Percentiles rank a stretch among this genome's conserved stretches.
phyloP scores from a whole-genome alignment of 1,140 invertebrate genomes.

The Drosophila watanabei region DNA sequence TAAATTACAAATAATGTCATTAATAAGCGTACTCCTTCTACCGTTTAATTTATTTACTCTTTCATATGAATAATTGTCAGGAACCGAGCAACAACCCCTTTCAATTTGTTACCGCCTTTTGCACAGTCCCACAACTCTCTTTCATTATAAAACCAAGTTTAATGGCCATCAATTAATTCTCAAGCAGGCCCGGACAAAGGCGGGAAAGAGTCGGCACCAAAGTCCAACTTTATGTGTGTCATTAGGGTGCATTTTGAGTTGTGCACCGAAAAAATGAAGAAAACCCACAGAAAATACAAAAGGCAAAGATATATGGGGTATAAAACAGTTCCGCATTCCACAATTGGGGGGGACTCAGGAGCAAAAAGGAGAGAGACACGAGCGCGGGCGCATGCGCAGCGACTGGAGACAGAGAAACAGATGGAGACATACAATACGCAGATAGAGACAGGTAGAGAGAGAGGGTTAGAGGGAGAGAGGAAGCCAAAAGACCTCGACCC shows the following conservation, averaged over 20 bases:
- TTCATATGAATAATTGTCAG: constrained; percentile 4
- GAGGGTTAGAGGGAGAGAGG: neutral
- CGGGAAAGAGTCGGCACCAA: neutral
- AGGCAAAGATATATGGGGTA: constrained; percentile 26
- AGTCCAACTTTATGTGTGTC: constrained; percentile 48
- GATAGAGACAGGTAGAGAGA: constrained; percentile 3
- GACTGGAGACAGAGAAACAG: neutral
- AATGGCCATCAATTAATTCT: constrained; percentile 59
- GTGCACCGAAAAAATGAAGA: constrained; percentile 20
- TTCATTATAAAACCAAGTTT: constrained; percentile 53
- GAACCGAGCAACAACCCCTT: constrained; percentile 22
- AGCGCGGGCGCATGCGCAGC: constrained; percentile 32
- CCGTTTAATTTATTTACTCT: constrained; percentile 24
- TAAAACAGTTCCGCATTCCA: constrained; percentile 72
- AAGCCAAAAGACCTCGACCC: constrained; percentile 37
- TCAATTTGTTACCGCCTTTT: constrained; percentile 26
- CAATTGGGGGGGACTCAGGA: constrained; percentile 1
- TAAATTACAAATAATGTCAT: constrained; percentile 30
- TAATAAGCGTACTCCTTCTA: constrained; percentile 35
- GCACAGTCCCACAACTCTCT: constrained; percentile 12
- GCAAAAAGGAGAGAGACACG: neutral
- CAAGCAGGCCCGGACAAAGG: constrained; percentile 9
- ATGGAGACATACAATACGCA: constrained; percentile 4
- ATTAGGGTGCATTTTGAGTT: constrained; percentile 59
- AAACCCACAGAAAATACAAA: constrained; percentile 15